These are phyloP conservation scores for Drosophila cardini DNA, from an alignment of 1,140 invertebrate species.

Conservation along the genomic window DNA sequence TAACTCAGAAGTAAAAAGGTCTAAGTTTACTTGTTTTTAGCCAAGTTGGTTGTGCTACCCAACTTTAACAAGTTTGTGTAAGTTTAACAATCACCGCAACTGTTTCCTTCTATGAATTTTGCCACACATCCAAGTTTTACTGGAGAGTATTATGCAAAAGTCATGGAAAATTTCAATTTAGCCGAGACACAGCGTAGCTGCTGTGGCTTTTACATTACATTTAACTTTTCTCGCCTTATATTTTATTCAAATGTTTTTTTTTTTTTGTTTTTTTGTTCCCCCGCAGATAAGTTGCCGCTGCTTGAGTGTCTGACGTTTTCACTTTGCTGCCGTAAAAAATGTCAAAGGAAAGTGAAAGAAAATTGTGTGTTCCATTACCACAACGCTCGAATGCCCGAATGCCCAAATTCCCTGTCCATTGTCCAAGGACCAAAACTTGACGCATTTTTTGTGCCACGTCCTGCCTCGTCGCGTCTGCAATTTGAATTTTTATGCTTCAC, in stretches of 20 bases:
- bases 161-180: conserved; percentile 68
- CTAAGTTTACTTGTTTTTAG: not conserved
- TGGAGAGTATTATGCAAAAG: conserved; percentile 36
- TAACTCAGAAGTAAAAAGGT: not conserved
- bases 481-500: conserved; percentile 50
- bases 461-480: conserved; percentile 29
- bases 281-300: conserved; percentile 67
- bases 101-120: conserved; percentile 16
- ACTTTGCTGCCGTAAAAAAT: conserved; percentile 74
- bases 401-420: conserved; percentile 21
- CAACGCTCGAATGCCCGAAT: not conserved
- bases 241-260: conserved; percentile 75
- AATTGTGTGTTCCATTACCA: conserved; percentile 25
- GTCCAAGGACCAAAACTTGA: conserved; percentile 42
- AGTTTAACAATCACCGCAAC: conserved; percentile 30
- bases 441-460: conserved; percentile 11
- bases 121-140: not conserved
- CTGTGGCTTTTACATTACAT: conserved; percentile 77
- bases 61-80: conserved; percentile 6
- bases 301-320: conserved; percentile 74
- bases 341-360: conserved; percentile 44
- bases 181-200: conserved; percentile 22
- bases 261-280: not conserved
- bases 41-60: not conserved
- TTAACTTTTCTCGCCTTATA: conserved; percentile 81